Conservation (phyloP, 1,140 invertebrate genomes). For the Orchesella cincta region DNA sequence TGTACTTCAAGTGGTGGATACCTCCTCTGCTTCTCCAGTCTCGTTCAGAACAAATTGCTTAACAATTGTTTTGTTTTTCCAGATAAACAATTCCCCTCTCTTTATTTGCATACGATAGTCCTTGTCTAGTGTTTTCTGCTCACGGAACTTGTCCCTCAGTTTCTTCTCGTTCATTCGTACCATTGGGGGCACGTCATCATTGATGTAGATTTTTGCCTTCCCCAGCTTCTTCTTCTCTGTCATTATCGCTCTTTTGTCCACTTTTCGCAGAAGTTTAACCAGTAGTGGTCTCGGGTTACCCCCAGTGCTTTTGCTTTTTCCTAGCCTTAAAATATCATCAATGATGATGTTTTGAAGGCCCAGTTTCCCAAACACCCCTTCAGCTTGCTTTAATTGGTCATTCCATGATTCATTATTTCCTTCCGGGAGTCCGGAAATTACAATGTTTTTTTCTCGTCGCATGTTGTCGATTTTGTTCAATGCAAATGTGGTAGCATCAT, state of each 20-base stretch:
- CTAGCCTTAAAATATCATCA: background rate
- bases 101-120: background rate
- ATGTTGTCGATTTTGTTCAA: too few species aligned
- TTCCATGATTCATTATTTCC: background rate
- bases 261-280: background rate
- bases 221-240: background rate
- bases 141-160: background rate
- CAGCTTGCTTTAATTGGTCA: background rate
- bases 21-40: background rate
- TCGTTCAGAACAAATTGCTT: background rate
- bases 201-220: background rate
- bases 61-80: background rate
- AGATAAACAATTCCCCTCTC: background rate
- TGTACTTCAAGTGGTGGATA: background rate
- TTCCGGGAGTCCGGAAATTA: background rate
- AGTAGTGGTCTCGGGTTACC: background rate
- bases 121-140: background rate
- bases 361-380: background rate
- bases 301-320: background rate
- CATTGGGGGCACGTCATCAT: background rate
- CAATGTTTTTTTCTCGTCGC: background rate
- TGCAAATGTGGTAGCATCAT: too few species aligned
- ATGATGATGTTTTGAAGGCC: background rate
- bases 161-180: background rate
- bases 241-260: background rate